Conservation (phyloP, 2,888 invertebrate genomes). For the Biston betularia region DNA sequence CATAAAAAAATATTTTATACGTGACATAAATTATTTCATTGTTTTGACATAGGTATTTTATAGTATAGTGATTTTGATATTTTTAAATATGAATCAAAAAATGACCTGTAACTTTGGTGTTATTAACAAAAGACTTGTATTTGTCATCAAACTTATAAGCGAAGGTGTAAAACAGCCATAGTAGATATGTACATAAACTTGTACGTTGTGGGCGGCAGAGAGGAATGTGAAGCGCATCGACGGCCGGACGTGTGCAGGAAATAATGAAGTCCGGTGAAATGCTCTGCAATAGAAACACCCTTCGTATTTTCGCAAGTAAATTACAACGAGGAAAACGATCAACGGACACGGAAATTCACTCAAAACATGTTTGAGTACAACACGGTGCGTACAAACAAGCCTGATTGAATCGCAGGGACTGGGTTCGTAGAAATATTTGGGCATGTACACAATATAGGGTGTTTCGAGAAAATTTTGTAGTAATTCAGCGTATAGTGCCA, state of each 20-base stretch:
- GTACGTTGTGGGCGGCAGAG: conserved; percentile 6
- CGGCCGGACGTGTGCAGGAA: conserved; percentile 62
- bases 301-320: conserved; percentile 57
- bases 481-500: no score
- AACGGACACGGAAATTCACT: conserved; percentile 65
- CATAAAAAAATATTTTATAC: no score
- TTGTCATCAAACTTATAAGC: no score
- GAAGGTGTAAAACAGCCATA: no score
- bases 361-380: conserved; percentile 43
- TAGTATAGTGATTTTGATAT: no score
- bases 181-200: not conserved
- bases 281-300: conserved; percentile 70
- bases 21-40: no score
- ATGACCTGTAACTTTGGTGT: no score
- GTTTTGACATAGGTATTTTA: no score
- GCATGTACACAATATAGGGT: not conserved
- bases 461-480: no score
- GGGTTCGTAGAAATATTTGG: not conserved
- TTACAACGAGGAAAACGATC: conserved; percentile 70
- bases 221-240: conserved; percentile 29
- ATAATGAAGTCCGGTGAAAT: conserved; percentile 73
- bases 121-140: no score
- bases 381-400: conserved; percentile 7
- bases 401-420: conserved; percentile 8
- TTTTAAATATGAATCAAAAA: no score